phyloP scores from a whole-genome alignment of 2,113 vertebrate species.

The Struthidea cinerea region DNA sequence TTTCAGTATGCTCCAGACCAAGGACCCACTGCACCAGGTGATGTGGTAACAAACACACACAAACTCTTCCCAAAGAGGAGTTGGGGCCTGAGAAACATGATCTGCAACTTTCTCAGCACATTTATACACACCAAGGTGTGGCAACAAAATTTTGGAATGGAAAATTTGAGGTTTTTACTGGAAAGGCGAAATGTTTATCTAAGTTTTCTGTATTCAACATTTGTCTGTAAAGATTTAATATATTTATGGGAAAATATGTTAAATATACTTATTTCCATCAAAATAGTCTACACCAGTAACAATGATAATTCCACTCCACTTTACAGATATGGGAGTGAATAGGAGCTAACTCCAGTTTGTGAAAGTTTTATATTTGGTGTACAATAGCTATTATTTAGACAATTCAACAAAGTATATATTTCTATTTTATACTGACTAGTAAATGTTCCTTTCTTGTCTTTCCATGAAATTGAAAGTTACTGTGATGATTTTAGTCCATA shows the following conservation, averaged over 20 bases:
- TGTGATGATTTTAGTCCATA: neutral
- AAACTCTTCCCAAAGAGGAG: neutral
- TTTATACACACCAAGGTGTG: neutral
- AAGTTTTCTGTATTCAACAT: neutral
- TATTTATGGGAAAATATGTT: neutral
- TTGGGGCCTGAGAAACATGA: neutral
- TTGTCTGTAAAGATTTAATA: neutral
- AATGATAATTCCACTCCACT: neutral
- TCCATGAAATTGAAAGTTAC: neutral
- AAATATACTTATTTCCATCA: neutral
- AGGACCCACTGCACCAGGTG: neutral
- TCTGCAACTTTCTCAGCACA: neutral
- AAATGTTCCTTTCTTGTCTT: neutral
- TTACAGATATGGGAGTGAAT: neutral
- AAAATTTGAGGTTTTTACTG: neutral
- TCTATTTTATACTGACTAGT: neutral
- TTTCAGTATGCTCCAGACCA: neutral
- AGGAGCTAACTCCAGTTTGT: neutral
- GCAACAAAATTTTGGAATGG: neutral
- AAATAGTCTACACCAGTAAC: neutral
- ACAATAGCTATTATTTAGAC: neutral
- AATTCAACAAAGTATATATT: neutral
- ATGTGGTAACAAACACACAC: neutral
- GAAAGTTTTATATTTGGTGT: neutral
- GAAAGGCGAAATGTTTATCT: neutral